Base-by-base conservation (phyloP, 37 sponge, comb jelly and placozoan species). In the Beroe forskalii region DNA sequence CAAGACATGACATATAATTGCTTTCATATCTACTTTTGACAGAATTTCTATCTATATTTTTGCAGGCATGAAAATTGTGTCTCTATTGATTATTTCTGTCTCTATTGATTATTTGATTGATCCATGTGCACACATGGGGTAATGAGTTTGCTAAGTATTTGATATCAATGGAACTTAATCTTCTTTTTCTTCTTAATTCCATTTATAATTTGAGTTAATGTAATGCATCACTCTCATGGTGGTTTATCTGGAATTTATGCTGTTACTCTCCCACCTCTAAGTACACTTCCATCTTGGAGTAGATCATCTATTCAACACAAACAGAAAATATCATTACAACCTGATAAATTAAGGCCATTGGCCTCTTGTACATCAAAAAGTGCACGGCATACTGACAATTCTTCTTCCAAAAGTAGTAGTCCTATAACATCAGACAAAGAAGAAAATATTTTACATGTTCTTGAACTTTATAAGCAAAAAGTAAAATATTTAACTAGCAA, bases 211-310 rank as follows among this genome's bases (percentile, higher is more conserved):
- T 4, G 3, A 80, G 86, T 37, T 33, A 23, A 80, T 80, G 86
- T 33, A 80, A 80, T 80, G 86, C 86, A 80, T 44, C 86, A 80
- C 86, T 80, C 86, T 23, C 86, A 80, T 44, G 86, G 86, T 24
- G 86, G 86, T 6, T 44, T 80, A 25, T 80, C 86, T 41, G 86
- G 86, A 17, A 80, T 80, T 25, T 80, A 80, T 44, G 86, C 86
- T 41, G 86, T 80, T 6, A 80, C 86, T 23, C 86, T 80, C n/a
- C 86, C 86, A 24, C 86, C 86, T n/a, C 42, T 80, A 25, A 80
- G 86, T 80, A 80, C 86, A 22, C 40, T 80, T 23, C 86, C 86
- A 24, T 80, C 86, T 25, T 80, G 86, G 86, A 80, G 86, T 25
- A 80, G 86, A 27, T 20, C 86, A 20, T 80, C 86, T n/a, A 20